Evolutionary conservation across 1,140 invertebrate genomes (phyloP), one percentile per base, ranked within the genome.

Genomic region (Spodoptera frugiperda): DNA sequence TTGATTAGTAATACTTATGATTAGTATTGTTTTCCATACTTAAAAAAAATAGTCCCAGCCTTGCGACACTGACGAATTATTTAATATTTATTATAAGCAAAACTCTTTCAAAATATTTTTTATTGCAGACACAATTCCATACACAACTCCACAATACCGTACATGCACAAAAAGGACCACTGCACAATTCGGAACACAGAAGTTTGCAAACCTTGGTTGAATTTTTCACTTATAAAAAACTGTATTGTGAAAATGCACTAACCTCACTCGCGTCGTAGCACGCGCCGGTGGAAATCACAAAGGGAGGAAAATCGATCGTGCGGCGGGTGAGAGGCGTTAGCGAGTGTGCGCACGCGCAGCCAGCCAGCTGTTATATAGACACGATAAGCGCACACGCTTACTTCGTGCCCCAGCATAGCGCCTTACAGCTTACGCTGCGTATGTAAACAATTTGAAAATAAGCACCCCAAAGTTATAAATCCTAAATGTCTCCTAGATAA

Each of bases 271-370:
- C 89, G 89, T 79, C 76, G 84, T 88, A 77, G 83, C 85, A 80
- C 88, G 88, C 88, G 86, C 84, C 85, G 83, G 79, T 83, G 82
- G 76, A 85, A 87, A 86, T 75, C 55, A 84, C 82, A 88, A 88
- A 87, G 86, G 87, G 87, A 85, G 87, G 87, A 82, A 89, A 89
- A 91, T 84, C 87, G 85, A 85, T 83, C 83, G 87, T 83, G 79
- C 85, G 78, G 78, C 85, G 86, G 44, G 83, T 78, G 82, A 86
- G 81, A 84, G 82, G 83, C 46, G 83, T 75, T 46, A 83, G 82
- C 89, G 85, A 91, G 84, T 91, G 91, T 91, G 91, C 89, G 90
- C 89, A 87, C 90, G 91, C 91, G 90, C 91, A 84, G 49, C 51
- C 54, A 68, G 72, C 15, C 76, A 48, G 63, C 82, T 61, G 82